A percentile compares a stretch with the other conserved stretches of the same genome.
phyloP scores from a whole-genome alignment of 2,888 invertebrate genomes.

The Drosophila cyrtoloma region DNA sequence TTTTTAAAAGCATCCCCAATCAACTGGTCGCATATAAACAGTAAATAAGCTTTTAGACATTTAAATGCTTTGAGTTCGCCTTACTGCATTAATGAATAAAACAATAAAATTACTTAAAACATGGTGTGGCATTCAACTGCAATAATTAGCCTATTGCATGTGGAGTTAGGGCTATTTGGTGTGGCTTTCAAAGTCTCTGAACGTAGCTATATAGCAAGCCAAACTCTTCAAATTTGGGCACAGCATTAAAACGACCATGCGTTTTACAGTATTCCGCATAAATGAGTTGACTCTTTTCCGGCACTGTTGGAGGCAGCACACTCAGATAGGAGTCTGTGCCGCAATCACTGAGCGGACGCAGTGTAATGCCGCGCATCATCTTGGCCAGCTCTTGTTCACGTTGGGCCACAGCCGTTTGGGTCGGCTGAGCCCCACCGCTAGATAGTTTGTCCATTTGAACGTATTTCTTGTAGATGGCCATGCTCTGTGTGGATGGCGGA shows the following conservation, averaged over 20 bases:
- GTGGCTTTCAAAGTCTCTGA: conserved; percentile 58
- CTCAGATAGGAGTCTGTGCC: conserved; percentile 82
- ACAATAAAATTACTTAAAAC: background rate
- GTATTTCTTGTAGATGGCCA: conserved; percentile 83
- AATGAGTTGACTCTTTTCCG: conserved; percentile 77
- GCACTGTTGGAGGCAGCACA: conserved; percentile 80
- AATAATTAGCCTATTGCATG: background rate
- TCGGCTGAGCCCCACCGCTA: conserved; percentile 40
- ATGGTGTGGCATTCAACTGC: background rate
- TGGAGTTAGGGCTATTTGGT: background rate
- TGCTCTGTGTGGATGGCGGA: conserved; percentile 78
- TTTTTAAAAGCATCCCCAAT: background rate
- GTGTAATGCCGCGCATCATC: conserved; percentile 73
- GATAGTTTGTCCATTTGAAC: conserved; percentile 83
- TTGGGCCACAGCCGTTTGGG: conserved; percentile 60
- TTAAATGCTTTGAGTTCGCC: background rate
- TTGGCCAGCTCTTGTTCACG: conserved; percentile 77
- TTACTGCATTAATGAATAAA: background rate
- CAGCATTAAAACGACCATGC: conserved; percentile 75
- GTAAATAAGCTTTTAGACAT: background rate
- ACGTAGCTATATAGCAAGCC: conserved; percentile 77
- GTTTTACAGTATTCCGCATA: conserved; percentile 83
- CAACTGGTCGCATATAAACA: background rate
- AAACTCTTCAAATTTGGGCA: conserved; percentile 80
- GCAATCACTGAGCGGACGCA: conserved; percentile 80